Conservation (phyloP, 1,140 invertebrate species). For the Papilio helenus region DNA sequence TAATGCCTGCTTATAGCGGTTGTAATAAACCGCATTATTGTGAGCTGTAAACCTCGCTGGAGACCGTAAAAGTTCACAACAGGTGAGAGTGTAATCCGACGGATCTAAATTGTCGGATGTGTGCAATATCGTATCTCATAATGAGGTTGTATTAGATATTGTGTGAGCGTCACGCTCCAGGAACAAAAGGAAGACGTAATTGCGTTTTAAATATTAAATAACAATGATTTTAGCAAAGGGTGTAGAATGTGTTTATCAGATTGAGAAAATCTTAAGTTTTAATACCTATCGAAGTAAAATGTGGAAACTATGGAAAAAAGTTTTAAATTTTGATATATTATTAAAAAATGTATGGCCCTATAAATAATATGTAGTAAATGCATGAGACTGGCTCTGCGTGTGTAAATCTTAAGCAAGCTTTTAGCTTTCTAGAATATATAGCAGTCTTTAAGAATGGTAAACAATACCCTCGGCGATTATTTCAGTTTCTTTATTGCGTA, state of each 20-base stretch:
- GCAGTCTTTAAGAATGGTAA: conserved; percentile 22
- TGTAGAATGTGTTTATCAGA: too few relatives aligned
- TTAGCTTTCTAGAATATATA: conserved; percentile 21
- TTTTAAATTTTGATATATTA: too few relatives aligned
- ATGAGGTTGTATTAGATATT: conserved; percentile 3
- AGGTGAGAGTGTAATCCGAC: conserved; percentile 49
- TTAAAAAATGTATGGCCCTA: not conserved
- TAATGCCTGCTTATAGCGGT: conserved; percentile 35
- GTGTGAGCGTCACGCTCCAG: not conserved
- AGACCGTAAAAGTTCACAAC: conserved; percentile 57
- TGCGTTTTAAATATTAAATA: conserved; percentile 1
- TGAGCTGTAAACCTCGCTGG: conserved; percentile 35
- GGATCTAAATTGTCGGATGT: conserved; percentile 52
- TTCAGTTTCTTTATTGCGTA: conserved; percentile 21
- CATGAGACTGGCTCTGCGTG: not conserved
- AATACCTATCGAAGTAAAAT: too few relatives aligned
- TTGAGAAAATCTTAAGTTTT: too few relatives aligned
- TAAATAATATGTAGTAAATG: not conserved
- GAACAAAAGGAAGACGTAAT: not conserved
- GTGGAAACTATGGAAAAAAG: too few relatives aligned
- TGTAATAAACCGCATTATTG: conserved; percentile 38
- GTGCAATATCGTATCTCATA: conserved; percentile 1
- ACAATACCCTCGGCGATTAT: conserved; percentile 25
- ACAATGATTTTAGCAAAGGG: not conserved
- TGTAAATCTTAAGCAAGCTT: conserved; percentile 13